These are phyloP conservation scores for Caenorhabditis inopinata DNA, from an alignment of 1,140 invertebrate species.

Conservation along the genomic window DNA sequence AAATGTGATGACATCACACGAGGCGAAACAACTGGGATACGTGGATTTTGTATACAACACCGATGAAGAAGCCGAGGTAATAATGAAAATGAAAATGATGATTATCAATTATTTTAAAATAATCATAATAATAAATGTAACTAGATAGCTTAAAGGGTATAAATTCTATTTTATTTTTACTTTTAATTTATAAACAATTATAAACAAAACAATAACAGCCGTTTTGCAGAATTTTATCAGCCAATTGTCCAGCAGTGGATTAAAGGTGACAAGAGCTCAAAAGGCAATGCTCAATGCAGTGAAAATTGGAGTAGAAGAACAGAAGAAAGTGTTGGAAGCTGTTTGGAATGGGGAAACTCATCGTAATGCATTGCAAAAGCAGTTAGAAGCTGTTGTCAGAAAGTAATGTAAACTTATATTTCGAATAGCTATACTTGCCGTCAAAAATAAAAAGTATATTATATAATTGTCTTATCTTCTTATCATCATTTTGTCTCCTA, in stretches of 20 bases:
- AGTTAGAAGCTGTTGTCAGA: not conserved
- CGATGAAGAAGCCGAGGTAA: not conserved
- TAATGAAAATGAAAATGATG: too few species aligned
- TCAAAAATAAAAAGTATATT: too few species aligned
- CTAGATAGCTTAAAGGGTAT: too few species aligned
- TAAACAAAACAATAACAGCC: too few species aligned
- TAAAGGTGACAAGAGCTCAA: not conserved
- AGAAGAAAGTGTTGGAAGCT: not conserved
- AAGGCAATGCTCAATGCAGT: constrained; percentile 6
- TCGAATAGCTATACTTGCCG: too few species aligned
- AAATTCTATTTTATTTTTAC: too few species aligned
- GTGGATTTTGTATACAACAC: constrained; percentile 1
- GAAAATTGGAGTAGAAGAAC: not conserved
- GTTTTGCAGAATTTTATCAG: constrained; percentile 9
- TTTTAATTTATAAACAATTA: too few species aligned
- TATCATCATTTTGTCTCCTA: too few species aligned
- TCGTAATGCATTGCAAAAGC: not conserved
- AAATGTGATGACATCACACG: constrained; percentile 5
- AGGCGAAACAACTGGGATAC: not conserved
- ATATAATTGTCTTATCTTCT: too few species aligned
- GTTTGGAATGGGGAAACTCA: constrained; percentile 14
- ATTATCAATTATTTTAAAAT: too few species aligned
- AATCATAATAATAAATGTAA: too few species aligned
- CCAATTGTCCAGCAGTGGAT: not conserved
- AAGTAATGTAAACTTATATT: too few species aligned